Base-by-base conservation (phyloP, 2,113 vertebrate genomes). In the Rhynchopsitta pachyrhyncha region DNA sequence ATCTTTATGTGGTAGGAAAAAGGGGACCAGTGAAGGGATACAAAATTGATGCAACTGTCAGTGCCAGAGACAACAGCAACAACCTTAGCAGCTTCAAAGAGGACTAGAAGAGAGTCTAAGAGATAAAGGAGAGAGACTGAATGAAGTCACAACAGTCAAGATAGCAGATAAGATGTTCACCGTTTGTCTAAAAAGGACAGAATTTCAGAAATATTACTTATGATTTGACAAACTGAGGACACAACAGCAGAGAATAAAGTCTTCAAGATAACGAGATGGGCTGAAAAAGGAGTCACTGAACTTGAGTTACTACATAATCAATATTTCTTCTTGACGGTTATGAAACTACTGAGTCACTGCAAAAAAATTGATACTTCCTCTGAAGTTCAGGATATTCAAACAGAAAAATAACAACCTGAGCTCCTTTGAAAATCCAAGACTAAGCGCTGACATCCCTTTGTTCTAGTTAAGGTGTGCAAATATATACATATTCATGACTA, bases 401-500 rank as follows among this genome's bases (percentile, higher is more conserved):
- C 82, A 63, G 70, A 73, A 75, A 84, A 68, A 39, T 22, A 68
- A 78, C 86, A 84, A 88, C 60, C 88, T 19, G 41, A 81, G 66
- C 44, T 64, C 33, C 79, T 91, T 79, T 76, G 80, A 93, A 94
- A 93, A 82, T 10, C 9, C 73, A 62, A 82, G 69, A 20, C 77
- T 73, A 85, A 88, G 74, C 4, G 0, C 52, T 84, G 82, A 37
- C 82, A 86, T n/a, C 52, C 90, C 89, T 79, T 96, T 75, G 69
- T 89, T 94, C 92, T 88, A 75, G 76, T 83, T 88, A 52, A 87
- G 52, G 59, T 41, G 92, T 91, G 93, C 88, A 96, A 94, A 96
- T 69, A 73, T 1, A 55, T 59, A 81, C 11, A 37, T 64, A 82
- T 9, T 86, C 83, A 29, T 69, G 88, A 71, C 60, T 88, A 83